Percentiles rank a stretch among this genome's conserved stretches.
Conservation (phyloP, 2,888 invertebrate genomes). For the Luperina testacea region DNA sequence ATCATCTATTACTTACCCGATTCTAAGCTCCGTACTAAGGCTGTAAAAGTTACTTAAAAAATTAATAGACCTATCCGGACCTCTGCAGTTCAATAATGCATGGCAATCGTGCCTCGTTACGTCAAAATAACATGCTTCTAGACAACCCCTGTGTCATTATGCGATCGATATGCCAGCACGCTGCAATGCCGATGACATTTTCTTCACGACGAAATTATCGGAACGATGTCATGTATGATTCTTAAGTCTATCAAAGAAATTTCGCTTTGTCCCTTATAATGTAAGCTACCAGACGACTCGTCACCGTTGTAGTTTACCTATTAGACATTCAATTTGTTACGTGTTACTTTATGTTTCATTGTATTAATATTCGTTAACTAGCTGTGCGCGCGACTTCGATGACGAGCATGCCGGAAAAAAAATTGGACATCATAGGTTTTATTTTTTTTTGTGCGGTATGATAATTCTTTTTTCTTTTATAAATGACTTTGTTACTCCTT, state of each 20-base stretch:
- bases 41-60: neutral
- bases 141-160: slow-evolving; percentile 10
- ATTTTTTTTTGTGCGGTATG: no score
- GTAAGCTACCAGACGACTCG: neutral
- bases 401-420: no score
- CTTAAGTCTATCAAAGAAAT: slow-evolving; percentile 9
- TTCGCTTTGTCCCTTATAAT: neutral
- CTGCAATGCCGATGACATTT: slow-evolving; percentile 16
- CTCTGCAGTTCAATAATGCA: slow-evolving; percentile 11
- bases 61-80: neutral
- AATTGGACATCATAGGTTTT: no score
- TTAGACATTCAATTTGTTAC: neutral
- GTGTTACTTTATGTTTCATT: neutral
- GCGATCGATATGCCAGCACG: slow-evolving; percentile 22
- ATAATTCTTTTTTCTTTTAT: no score
- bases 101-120: neutral
- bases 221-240: slow-evolving; percentile 21
- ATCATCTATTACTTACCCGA: no score
- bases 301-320: neutral
- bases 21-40: neutral
- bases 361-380: no score
- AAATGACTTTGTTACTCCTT: no score
- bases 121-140: neutral
- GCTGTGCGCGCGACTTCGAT: no score
- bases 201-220: slow-evolving; percentile 15